Evolutionary conservation across 1,140 invertebrate species (phyloP).

Genomic region (Megalopta genalis): DNA sequence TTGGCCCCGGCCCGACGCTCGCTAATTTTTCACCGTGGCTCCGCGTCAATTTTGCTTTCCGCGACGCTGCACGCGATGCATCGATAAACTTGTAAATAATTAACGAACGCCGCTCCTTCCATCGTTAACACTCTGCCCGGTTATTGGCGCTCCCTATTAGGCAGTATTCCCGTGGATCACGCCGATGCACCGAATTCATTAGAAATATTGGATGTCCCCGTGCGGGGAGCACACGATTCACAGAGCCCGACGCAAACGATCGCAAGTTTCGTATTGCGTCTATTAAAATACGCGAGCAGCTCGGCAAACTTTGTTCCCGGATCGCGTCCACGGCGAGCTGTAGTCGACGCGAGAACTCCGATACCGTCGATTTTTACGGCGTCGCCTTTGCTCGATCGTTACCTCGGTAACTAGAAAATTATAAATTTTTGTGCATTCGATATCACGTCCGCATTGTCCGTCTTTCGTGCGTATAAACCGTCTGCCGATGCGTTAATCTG

Average conservation of each 20-base stretch:
- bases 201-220: background rate
- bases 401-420: no score
- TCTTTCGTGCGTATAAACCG: no score
- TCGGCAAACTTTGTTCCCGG: background rate
- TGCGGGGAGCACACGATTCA: slow-evolving; percentile 1
- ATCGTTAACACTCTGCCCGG: slow-evolving; percentile 60
- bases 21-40: slow-evolving; percentile 51
- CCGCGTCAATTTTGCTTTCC: slow-evolving; percentile 59
- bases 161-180: slow-evolving; percentile 45
- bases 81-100: slow-evolving; percentile 71
- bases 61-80: slow-evolving; percentile 57
- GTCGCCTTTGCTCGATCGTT: background rate
- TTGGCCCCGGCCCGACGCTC: slow-evolving; percentile 45
- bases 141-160: slow-evolving; percentile 64
- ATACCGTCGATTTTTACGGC: background rate
- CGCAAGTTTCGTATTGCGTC: slow-evolving; percentile 1
- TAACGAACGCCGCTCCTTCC: slow-evolving; percentile 59
- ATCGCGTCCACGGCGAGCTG: background rate
- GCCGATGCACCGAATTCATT: slow-evolving; percentile 57
- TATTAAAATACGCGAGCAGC: background rate
- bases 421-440: no score
- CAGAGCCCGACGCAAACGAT: slow-evolving; percentile 24
- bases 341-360: background rate
- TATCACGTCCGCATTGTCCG: no score
- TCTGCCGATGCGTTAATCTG: no score